Evolutionary conservation across 2,797 vertebrate genomes (phyloP).

Genomic region (Nyctibius grandis): DNA sequence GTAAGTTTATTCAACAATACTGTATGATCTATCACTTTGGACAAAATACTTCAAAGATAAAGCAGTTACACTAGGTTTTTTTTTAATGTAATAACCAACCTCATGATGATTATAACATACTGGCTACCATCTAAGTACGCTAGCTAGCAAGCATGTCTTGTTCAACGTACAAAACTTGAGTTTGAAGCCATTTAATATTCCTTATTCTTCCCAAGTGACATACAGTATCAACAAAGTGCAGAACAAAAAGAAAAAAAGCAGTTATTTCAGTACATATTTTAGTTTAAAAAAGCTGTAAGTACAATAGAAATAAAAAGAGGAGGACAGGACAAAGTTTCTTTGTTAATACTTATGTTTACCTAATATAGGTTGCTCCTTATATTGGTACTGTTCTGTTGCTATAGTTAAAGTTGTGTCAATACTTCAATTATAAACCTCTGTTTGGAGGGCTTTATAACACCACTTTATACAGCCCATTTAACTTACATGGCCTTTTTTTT

Average conservation of each 20-base stretch:
- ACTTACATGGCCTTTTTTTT: not conserved
- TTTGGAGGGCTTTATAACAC: not conserved
- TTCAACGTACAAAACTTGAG: not conserved
- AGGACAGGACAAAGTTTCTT: slow-evolving; percentile 29
- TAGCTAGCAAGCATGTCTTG: not conserved
- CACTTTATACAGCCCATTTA: not conserved
- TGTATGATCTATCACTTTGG: not conserved
- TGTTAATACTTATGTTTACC: not conserved
- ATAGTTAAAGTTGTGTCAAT: slow-evolving; percentile 77
- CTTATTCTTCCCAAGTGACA: not conserved
- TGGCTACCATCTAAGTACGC: not conserved
- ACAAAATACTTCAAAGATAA: not conserved
- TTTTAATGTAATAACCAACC: not conserved
- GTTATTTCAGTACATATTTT: slow-evolving; percentile 32
- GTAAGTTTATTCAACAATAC: not conserved
- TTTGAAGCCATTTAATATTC: not conserved
- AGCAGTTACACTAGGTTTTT: not conserved
- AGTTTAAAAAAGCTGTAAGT: not conserved
- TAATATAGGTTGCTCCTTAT: slow-evolving; percentile 18
- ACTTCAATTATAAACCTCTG: slow-evolving; percentile 75
- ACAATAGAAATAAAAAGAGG: slow-evolving; percentile 38
- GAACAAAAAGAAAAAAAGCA: slow-evolving; percentile 6
- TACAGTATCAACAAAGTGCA: not conserved
- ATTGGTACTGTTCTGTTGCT: slow-evolving; percentile 71
- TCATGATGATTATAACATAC: rapidly evolving